phyloP scores from a whole-genome alignment of 2,113 vertebrate genomes.

The Corydoras sp. region DNA sequence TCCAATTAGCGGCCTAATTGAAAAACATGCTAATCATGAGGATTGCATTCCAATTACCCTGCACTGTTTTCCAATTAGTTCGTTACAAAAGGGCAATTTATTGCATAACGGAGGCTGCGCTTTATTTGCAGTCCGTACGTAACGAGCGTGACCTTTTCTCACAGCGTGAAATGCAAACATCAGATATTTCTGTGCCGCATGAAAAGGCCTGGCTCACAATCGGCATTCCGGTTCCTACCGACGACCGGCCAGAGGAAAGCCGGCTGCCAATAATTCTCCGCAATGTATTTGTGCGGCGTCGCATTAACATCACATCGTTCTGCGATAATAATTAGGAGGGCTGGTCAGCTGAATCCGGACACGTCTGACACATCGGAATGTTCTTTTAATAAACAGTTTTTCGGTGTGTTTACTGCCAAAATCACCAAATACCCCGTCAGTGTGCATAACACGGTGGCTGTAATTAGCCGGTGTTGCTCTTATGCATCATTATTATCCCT shows the following conservation, averaged over 20 bases:
- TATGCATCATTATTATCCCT: background rate
- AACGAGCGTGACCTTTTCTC: slow-evolving; percentile 21
- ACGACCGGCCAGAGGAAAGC: too few relatives aligned
- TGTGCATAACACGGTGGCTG: slow-evolving; percentile 1
- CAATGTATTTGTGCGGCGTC: too few relatives aligned
- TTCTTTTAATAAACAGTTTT: background rate
- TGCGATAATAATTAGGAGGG: too few relatives aligned
- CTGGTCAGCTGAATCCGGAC: too few relatives aligned
- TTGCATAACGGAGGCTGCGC: background rate
- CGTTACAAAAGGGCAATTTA: background rate
- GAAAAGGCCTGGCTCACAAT: too few relatives aligned
- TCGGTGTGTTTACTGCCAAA: background rate
- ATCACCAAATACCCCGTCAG: background rate
- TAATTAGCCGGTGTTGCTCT: slow-evolving; percentile 9
- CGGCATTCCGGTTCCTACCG: too few relatives aligned
- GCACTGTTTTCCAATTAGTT: background rate
- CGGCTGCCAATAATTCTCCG: too few relatives aligned
- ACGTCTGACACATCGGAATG: background rate
- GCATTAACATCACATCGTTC: too few relatives aligned
- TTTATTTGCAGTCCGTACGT: slow-evolving; percentile 7
- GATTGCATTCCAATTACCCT: background rate
- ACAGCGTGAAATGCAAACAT: too few relatives aligned
- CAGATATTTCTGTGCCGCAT: too few relatives aligned
- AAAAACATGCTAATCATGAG: background rate
- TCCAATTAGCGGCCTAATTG: slow-evolving; percentile 7